Conservation (phyloP, 2,113 vertebrate genomes). For the Etheostoma spectabile region DNA sequence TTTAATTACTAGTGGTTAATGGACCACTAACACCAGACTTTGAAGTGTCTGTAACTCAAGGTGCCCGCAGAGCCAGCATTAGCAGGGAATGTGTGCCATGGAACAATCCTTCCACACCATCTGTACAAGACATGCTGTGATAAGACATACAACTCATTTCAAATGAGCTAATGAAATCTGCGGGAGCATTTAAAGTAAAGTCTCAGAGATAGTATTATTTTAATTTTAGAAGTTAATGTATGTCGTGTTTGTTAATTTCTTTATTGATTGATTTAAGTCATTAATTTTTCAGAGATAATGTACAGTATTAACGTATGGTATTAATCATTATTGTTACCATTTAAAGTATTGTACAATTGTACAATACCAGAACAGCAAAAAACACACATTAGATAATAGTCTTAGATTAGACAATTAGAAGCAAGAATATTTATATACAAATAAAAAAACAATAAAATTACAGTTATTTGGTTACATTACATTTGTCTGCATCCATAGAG, state of each 20-base stretch:
- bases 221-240: neutral
- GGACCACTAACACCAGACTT: constrained; percentile 66
- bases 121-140: constrained; percentile 18
- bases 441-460: neutral
- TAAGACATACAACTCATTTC: constrained; percentile 29
- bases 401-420: neutral
- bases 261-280: neutral
- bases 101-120: constrained; percentile 37
- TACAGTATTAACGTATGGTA: too few species aligned
- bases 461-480: neutral
- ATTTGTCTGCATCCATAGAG: neutral
- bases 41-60: constrained; percentile 68
- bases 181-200: neutral
- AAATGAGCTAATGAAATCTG: constrained; percentile 31
- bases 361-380: neutral
- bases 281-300: neutral
- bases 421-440: neutral
- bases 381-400: neutral
- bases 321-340: neutral
- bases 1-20: constrained; percentile 76
- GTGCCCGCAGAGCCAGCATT: constrained; percentile 36
- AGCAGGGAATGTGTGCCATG: constrained; percentile 21
- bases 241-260: neutral
- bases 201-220: neutral
- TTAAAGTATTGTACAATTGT: neutral